phyloP scores from a whole-genome alignment of 2,888 invertebrate genomes.

The Polymixis flavicincta region DNA sequence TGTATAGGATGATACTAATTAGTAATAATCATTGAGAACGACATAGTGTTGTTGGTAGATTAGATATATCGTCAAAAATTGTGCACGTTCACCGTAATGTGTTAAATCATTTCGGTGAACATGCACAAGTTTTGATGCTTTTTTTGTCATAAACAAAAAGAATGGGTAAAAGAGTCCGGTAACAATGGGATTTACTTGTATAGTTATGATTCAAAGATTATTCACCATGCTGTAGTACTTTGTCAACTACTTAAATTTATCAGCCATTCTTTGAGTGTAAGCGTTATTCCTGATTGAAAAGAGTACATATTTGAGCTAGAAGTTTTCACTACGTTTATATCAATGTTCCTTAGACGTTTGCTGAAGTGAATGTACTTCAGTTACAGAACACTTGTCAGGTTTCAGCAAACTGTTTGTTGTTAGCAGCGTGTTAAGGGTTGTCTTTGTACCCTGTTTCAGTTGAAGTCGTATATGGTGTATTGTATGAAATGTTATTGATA shows the following conservation, averaged over 20 bases:
- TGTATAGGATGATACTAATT: neutral
- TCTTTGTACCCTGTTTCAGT: slow-evolving; percentile 11
- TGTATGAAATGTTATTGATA: slow-evolving; percentile 1
- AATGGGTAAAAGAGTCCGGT: too few species aligned
- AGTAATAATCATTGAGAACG: neutral
- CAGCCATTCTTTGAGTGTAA: slow-evolving; percentile 1
- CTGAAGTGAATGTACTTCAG: slow-evolving; percentile 35
- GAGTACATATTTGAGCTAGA: slow-evolving; percentile 6
- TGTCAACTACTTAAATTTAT: slow-evolving; percentile 4
- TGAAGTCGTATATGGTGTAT: slow-evolving; percentile 1
- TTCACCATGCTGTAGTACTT: too few species aligned
- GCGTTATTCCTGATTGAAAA: slow-evolving; percentile 12
- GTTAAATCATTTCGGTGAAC: too few species aligned
- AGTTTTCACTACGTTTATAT: slow-evolving; percentile 11
- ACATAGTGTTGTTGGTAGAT: too few species aligned
- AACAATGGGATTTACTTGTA: too few species aligned
- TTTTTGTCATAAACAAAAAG: too few species aligned
- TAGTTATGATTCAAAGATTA: too few species aligned
- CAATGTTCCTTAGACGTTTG: slow-evolving; percentile 5
- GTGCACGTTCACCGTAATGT: too few species aligned
- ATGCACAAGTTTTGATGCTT: too few species aligned
- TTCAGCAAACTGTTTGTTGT: slow-evolving; percentile 27
- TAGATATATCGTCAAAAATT: too few species aligned
- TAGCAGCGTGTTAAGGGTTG: neutral
- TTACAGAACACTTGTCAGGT: slow-evolving; percentile 25